Conservation (phyloP, 2,113 vertebrate genomes). For the Struthio camelus region DNA sequence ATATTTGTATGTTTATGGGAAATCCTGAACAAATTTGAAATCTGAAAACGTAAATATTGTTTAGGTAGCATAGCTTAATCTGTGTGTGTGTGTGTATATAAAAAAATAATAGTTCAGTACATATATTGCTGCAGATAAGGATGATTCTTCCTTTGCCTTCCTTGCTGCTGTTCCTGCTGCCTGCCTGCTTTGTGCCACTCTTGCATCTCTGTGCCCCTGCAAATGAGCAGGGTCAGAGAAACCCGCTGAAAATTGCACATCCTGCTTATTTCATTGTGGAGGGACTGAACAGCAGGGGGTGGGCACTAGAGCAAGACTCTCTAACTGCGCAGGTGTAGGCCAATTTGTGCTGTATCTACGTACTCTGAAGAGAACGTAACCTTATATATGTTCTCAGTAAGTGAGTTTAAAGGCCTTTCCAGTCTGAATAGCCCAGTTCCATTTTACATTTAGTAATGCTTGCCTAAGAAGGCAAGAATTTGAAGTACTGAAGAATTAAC, state of each 20-base stretch:
- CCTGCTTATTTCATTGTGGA: not conserved
- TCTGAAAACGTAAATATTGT: not conserved
- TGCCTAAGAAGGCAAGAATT: not conserved
- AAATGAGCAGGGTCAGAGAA: not conserved
- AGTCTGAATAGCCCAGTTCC: not conserved
- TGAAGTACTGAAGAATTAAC: not conserved
- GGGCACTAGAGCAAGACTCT: not conserved
- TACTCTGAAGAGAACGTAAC: not conserved
- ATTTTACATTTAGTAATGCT: not conserved
- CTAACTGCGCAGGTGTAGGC: not conserved
- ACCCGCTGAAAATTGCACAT: fast-evolving
- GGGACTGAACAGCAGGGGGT: not conserved
- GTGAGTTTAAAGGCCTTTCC: not conserved
- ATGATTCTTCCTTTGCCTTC: not conserved
- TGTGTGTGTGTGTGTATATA: not conserved
- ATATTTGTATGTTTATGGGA: not conserved
- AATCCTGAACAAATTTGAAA: not conserved
- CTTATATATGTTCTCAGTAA: not conserved
- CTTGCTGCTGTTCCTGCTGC: not conserved
- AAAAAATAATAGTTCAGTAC: not conserved
- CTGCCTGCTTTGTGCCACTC: not conserved
- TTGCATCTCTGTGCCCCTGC: not conserved
- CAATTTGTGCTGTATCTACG: not conserved
- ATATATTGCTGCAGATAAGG: not conserved
- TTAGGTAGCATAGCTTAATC: not conserved